Evolutionary conservation across 64 coral and sea anemone genomes (phyloP), one percentile per base, ranked within the genome.

Genomic region (Platygyra sinensis): DNA sequence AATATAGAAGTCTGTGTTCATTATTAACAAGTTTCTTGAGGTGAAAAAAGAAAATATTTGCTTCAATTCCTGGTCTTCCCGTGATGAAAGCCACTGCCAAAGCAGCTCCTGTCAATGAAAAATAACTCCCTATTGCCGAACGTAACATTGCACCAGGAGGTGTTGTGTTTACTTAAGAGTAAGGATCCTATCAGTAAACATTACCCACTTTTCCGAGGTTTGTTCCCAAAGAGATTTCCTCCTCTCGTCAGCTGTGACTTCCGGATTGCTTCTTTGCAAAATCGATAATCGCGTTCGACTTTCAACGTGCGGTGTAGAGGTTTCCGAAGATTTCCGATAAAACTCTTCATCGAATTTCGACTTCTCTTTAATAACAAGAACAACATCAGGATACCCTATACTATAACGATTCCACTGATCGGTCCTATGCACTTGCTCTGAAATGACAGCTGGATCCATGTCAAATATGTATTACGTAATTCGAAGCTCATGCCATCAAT

Each of bases 191-290:
- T 77, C 74, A 50, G 65, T 69, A 25, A 69, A 69, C 65, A 27
- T 22, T 31, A 27, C 14, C 73, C 49, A 39, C 17, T 46, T 6
- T 75, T 75, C 33, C 13, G 33, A 31, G 36, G 73, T 75, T 4
- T 55, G n/a, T 79, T 79, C n/a, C 30, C 76, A 79, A n/a, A 55
- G 49, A 51, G 28, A 79, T 79, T 79, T 79, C 46, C 76, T 79
- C 25, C 55, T n/a, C 65, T 50, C 51, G 27, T 50, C 76, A 79
- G 5, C 65, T 25, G 10, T 69, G 65, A 69, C 65, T 69, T 79
- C 76, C 76, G 76, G 51, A n/a, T 79, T 79, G 46, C 38, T 50
- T 79, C 24, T 57, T 59, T 9, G 24, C 5, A 79, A 28, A 79
- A 79, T 46, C 42, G 42, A 46, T 46, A 46, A 46, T 79, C 76